phyloP scores from a whole-genome alignment of 1,140 invertebrate genomes.

The Macrobrachium rosenbergii region DNA sequence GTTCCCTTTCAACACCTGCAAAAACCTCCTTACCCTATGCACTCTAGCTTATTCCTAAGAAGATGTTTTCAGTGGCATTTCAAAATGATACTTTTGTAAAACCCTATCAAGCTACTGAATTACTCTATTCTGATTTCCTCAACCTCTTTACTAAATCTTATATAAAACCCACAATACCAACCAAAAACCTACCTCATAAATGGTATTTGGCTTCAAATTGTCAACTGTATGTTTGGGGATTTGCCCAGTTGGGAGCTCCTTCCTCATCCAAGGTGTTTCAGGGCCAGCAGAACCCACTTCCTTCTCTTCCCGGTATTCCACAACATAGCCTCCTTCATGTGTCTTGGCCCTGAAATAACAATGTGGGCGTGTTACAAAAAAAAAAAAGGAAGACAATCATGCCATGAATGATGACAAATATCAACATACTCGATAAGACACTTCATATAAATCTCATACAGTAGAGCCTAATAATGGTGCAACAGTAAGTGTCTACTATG shows the following conservation, averaged over 20 bases:
- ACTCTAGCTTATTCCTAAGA: too few species aligned
- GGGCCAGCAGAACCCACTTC: slow-evolving; percentile 36
- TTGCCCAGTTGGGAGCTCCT: slow-evolving; percentile 53
- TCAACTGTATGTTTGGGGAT: slow-evolving; percentile 67
- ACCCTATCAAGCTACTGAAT: too few species aligned
- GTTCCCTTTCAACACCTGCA: too few species aligned
- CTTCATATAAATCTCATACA: neutral
- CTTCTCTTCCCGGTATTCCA: slow-evolving; percentile 54
- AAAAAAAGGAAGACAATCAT: slow-evolving; percentile 65
- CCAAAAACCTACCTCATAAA: slow-evolving; percentile 65
- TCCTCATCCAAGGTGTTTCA: slow-evolving; percentile 67
- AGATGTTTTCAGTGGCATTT: too few species aligned
- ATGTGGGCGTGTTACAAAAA: slow-evolving; percentile 55
- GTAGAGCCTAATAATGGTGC: neutral
- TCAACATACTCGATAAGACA: neutral
- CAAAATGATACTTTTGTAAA: too few species aligned
- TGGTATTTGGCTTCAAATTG: slow-evolving; percentile 67
- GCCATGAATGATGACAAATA: neutral
- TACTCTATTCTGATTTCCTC: neutral
- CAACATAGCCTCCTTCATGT: slow-evolving; percentile 66
- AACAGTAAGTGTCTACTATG: neutral
- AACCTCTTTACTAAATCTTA: neutral
- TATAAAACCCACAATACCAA: neutral
- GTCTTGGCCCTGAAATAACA: slow-evolving; percentile 68
- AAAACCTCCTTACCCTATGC: too few species aligned